Evolutionary conservation across 2,888 invertebrate genomes (phyloP).

Genomic region (Alentia gelatinosa): DNA sequence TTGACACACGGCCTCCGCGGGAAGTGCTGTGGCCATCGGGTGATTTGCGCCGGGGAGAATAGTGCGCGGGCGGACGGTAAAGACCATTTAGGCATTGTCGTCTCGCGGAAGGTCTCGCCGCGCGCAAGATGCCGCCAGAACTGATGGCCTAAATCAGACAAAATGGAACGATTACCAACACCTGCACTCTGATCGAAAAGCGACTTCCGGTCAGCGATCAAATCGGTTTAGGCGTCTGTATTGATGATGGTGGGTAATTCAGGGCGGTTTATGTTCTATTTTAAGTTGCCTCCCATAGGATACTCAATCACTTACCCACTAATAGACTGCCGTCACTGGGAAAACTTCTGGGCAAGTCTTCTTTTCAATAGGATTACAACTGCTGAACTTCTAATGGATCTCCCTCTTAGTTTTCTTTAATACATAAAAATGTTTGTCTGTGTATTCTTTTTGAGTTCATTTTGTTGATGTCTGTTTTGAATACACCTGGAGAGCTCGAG

Average conservation of each 20-base stretch:
- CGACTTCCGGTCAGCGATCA: neutral
- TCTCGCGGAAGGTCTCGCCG: neutral
- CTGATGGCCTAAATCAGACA: conserved; percentile 4
- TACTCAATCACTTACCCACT: no score
- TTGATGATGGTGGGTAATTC: neutral
- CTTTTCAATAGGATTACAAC: no score
- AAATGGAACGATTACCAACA: neutral
- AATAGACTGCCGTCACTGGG: no score
- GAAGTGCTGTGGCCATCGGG: neutral
- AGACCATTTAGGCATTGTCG: neutral
- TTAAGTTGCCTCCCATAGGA: no score
- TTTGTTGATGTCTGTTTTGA: no score
- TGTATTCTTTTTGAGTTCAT: no score
- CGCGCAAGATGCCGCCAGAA: neutral
- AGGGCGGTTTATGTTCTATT: no score
- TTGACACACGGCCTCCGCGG: neutral
- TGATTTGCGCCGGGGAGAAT: neutral
- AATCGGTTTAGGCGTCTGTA: neutral
- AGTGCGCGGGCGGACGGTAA: neutral
- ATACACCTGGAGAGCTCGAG: no score
- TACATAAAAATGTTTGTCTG: no score
- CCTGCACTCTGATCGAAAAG: neutral
- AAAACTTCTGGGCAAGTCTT: no score
- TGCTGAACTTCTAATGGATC: no score
- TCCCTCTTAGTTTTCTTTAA: no score